Evolutionary conservation across 2,797 vertebrate species (phyloP).

Genomic region (Meda fulgida): DNA sequence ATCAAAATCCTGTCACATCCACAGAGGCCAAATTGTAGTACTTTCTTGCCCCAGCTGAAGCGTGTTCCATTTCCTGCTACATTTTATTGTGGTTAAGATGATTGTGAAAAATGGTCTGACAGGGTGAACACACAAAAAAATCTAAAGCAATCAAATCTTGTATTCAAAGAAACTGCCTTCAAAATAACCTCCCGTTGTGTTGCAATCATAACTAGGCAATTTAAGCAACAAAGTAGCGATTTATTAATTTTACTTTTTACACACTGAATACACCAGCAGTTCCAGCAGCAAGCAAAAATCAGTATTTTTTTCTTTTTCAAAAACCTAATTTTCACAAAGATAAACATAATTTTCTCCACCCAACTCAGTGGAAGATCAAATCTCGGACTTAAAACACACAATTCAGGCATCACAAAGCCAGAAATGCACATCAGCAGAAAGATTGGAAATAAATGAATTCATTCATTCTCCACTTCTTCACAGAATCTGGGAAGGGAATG

Average conservation of each 20-base stretch:
- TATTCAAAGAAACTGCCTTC: conserved; percentile 36
- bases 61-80: not conserved
- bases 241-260: conserved; percentile 51
- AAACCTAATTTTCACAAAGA: conserved; percentile 39
- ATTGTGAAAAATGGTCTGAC: not conserved
- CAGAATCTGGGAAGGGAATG: conserved; percentile 1
- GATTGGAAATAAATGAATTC: conserved; percentile 42
- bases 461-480: conserved; percentile 29
- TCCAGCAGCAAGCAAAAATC: conserved; percentile 1
- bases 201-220: conserved; percentile 44
- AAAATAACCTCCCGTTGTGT: conserved; percentile 37
- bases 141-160: conserved; percentile 31
- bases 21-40: not conserved
- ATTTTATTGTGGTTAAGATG: conserved; percentile 6
- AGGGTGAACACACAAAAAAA: conserved; percentile 31
- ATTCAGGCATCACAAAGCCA: conserved; percentile 21
- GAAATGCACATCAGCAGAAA: conserved; percentile 36
- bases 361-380: conserved; percentile 33
- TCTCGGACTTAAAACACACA: not conserved
- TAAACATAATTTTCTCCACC: conserved; percentile 33
- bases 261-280: conserved; percentile 18
- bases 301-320: not conserved
- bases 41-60: not conserved
- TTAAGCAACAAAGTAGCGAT: conserved; percentile 43
- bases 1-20: not conserved